Conservation (phyloP, 2,113 vertebrate genomes). For the Microcebus murinus region DNA sequence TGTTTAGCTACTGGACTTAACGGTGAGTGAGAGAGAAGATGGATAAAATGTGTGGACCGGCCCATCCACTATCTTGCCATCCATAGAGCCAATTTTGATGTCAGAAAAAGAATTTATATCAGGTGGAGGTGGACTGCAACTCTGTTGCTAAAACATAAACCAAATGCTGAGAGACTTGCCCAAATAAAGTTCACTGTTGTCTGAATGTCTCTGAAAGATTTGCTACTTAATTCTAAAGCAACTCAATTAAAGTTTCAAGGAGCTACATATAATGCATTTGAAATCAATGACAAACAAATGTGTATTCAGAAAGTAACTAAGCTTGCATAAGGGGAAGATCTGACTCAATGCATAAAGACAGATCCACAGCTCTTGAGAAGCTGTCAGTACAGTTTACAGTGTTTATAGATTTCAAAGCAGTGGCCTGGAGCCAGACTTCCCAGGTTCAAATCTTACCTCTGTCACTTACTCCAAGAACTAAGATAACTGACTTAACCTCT, state of each 20-base stretch:
- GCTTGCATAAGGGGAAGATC: background rate
- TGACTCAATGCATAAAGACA: background rate
- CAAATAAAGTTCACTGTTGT: constrained; percentile 2
- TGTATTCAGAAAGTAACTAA: background rate
- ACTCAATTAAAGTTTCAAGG: background rate
- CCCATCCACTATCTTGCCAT: background rate
- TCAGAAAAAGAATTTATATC: background rate
- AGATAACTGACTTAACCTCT: background rate
- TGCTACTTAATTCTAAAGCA: constrained; percentile 18
- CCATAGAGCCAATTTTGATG: background rate
- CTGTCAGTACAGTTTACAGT: background rate
- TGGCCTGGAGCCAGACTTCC: background rate
- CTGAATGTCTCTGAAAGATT: background rate
- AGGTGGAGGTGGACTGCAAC: background rate
- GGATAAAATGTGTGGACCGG: background rate
- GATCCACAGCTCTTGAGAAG: background rate
- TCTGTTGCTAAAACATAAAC: background rate
- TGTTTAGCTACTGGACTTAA: background rate
- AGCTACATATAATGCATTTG: background rate
- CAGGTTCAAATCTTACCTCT: background rate
- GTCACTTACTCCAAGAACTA: background rate
- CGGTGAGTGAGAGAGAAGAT: background rate
- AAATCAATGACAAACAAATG: constrained; percentile 16
- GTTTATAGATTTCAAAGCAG: background rate
- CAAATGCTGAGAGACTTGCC: background rate